Conservation (phyloP, 2,113 vertebrate species). For the Carollia perspicillata region DNA sequence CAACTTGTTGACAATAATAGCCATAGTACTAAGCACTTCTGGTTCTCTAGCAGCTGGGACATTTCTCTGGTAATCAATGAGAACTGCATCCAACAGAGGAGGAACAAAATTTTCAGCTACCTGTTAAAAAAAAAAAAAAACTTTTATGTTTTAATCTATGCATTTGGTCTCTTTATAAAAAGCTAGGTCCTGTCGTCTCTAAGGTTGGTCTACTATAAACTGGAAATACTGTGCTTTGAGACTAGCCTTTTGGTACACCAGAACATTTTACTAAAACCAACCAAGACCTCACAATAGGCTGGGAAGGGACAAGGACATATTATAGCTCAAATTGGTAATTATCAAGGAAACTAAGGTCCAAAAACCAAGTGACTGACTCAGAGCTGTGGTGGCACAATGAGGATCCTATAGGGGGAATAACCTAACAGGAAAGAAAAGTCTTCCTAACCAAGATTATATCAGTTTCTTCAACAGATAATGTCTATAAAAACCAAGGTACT, state of each 20-base stretch:
- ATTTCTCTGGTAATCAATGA: slow-evolving; percentile 99
- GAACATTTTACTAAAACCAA: neutral
- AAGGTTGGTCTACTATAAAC: neutral
- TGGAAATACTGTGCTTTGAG: neutral
- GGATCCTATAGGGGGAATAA: neutral
- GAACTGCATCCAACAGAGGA: slow-evolving; percentile 96
- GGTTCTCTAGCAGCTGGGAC: slow-evolving; percentile 97
- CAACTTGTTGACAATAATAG: slow-evolving; percentile 98
- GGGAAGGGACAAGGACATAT: neutral
- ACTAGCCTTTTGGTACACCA: neutral
- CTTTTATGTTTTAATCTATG: neutral
- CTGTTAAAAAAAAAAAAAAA: slow-evolving; percentile 73
- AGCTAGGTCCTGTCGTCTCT: neutral
- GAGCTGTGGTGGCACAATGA: neutral
- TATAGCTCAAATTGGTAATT: neutral
- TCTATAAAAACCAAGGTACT: neutral
- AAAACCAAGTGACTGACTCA: neutral
- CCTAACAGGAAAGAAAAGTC: neutral
- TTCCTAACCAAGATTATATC: neutral
- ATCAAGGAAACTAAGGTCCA: neutral
- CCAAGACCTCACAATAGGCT: neutral
- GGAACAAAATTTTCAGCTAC: slow-evolving; percentile 99
- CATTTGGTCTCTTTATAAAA: neutral
- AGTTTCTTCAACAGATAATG: neutral
- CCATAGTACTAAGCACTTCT: slow-evolving; percentile 99